phyloP scores from a whole-genome alignment of 2,888 invertebrate genomes.

The Flabesymbios commensalis region DNA sequence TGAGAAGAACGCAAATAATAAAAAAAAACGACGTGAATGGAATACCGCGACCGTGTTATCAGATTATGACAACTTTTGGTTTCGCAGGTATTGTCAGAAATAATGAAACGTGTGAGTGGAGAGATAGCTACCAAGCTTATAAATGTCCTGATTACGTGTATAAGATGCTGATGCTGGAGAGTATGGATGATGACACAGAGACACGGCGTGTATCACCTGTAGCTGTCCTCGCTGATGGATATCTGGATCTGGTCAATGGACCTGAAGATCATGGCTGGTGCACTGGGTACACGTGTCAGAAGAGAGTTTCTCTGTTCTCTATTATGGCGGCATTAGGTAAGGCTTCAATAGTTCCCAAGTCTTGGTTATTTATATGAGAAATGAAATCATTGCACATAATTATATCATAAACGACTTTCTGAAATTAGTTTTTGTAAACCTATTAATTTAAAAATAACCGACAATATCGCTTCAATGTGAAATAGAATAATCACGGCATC shows the following conservation, averaged over 20 bases:
- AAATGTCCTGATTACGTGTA: constrained; percentile 43
- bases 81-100: constrained; percentile 49
- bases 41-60: too few relatives aligned
- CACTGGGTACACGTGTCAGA: constrained; percentile 57
- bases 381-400: too few relatives aligned
- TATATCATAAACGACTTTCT: too few relatives aligned
- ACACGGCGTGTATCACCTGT: constrained; percentile 54
- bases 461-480: too few relatives aligned
- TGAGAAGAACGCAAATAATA: too few relatives aligned
- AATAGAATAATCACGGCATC: too few relatives aligned
- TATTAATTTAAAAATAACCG: too few relatives aligned
- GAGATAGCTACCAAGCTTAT: constrained; percentile 43
- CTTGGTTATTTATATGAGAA: too few relatives aligned
- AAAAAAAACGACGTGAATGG: too few relatives aligned
- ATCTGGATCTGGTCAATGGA: constrained; percentile 57
- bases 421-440: too few relatives aligned
- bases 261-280: constrained; percentile 61
- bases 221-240: constrained; percentile 39
- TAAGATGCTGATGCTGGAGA: constrained; percentile 51
- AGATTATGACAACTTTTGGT: too few relatives aligned
- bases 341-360: too few relatives aligned
- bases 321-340: constrained; percentile 52
- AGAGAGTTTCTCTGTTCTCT: constrained; percentile 53
- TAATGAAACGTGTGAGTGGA: constrained; percentile 14
- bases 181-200: constrained; percentile 57